Conservation (phyloP, 2,797 vertebrate species). For the Carcharodon carcharias region DNA sequence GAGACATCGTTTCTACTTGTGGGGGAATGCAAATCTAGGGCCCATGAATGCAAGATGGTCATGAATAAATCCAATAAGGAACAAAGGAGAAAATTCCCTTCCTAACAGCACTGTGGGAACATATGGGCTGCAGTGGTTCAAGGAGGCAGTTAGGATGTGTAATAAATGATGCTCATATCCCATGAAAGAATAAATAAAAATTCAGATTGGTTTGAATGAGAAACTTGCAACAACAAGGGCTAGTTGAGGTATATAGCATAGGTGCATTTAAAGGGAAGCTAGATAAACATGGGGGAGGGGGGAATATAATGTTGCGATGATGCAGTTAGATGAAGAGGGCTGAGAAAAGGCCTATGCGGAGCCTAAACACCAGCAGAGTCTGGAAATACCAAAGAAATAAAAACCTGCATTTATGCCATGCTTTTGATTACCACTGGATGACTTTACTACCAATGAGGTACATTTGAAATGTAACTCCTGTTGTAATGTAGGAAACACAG, state of each 20-base stretch:
- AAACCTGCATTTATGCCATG: neutral
- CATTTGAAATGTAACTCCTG: neutral
- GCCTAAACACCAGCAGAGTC: neutral
- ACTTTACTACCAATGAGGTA: neutral
- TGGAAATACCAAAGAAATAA: neutral
- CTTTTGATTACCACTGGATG: neutral
- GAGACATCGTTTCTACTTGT: too few relatives aligned
- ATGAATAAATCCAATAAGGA: neutral
- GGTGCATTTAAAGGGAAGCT: neutral
- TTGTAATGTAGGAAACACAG: too few relatives aligned
- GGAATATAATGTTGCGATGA: neutral
- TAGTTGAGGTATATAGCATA: neutral
- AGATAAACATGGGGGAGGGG: neutral
- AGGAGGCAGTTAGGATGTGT: too few relatives aligned
- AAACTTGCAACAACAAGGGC: neutral
- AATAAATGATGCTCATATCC: too few relatives aligned
- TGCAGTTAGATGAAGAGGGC: neutral
- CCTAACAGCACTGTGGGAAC: too few relatives aligned
- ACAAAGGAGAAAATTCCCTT: neutral
- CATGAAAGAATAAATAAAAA: too few relatives aligned
- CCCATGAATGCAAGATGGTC: neutral
- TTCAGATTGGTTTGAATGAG: neutral
- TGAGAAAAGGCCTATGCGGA: neutral
- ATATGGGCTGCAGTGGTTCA: too few relatives aligned
- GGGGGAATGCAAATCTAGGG: neutral